Evolutionary conservation across 1,140 invertebrate species (phyloP).

Genomic region (Sycobia sp.): DNA sequence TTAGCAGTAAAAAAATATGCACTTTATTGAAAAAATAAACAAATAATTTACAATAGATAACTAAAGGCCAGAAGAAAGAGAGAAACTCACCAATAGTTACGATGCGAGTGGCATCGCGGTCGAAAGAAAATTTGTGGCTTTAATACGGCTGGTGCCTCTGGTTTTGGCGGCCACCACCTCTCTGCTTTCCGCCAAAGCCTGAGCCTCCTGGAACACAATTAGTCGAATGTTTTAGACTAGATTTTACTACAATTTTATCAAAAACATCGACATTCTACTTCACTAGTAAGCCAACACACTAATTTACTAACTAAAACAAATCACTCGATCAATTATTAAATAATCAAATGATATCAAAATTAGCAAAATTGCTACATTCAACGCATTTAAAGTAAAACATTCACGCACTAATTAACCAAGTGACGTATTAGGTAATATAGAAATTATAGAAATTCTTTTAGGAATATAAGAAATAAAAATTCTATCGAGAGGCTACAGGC

Average conservation of each 20-base stretch:
- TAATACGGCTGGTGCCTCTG: conserved; percentile 81
- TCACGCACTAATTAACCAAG: conserved; percentile 10
- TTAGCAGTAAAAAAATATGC: conserved; percentile 12
- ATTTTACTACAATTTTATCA: conserved; percentile 28
- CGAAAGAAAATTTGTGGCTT: conserved; percentile 51
- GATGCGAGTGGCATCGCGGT: conserved; percentile 57
- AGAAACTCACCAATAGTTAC: conserved; percentile 60
- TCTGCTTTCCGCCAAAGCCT: conserved; percentile 66
- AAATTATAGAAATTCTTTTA: conserved; percentile 31
- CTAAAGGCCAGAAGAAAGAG: conserved; percentile 41
- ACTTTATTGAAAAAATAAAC: conserved; percentile 18
- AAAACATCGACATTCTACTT: conserved; percentile 32
- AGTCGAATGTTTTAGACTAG: conserved; percentile 24
- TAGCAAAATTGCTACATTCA: conserved; percentile 31
- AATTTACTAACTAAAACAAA: conserved; percentile 24
- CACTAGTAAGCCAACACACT: conserved; percentile 34
- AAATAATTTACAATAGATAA: conserved; percentile 17
- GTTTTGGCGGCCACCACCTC: conserved; percentile 71
- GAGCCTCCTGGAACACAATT: conserved; percentile 65
- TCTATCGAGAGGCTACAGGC: conserved; percentile 61
- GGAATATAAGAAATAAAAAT: conserved; percentile 42
- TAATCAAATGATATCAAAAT: conserved; percentile 30
- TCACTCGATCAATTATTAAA: conserved; percentile 22
- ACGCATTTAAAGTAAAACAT: conserved; percentile 7
- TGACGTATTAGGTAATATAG: conserved; percentile 7